Evolutionary conservation across 2,113 vertebrate species (phyloP).

Genomic region (Cebus imitator): DNA sequence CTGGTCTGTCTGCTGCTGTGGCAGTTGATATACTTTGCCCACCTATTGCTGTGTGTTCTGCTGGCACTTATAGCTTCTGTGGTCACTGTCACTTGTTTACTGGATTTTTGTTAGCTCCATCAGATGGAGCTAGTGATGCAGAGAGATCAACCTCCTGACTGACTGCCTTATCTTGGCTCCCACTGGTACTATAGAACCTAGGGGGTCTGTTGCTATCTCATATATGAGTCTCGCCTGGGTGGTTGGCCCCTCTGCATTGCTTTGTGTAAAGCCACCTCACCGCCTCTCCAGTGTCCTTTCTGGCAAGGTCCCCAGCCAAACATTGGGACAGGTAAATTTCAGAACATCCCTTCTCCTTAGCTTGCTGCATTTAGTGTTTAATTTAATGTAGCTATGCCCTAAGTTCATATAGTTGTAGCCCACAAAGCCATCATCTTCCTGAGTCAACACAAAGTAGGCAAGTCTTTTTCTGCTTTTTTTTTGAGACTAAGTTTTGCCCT

Average conservation of each 20-base stretch:
- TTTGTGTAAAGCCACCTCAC: neutral
- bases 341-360: neutral
- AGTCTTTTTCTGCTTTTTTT: neutral
- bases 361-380: neutral
- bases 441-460: neutral
- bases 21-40: neutral
- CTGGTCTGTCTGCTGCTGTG: neutral
- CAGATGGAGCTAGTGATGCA: neutral
- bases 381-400: neutral
- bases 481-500: too few relatives aligned
- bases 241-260: fast-evolving
- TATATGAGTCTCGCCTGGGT: neutral
- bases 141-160: neutral
- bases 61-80: neutral
- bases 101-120: neutral
- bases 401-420: neutral
- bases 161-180: neutral
- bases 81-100: neutral
- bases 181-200: neutral
- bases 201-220: neutral
- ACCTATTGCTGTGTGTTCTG: neutral
- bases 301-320: neutral
- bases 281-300: neutral
- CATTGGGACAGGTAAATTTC: neutral
- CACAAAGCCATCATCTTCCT: neutral